These are phyloP conservation scores for Numenius phaeopus DNA, from an alignment of 2,797 vertebrate species.

Conservation along the genomic window DNA sequence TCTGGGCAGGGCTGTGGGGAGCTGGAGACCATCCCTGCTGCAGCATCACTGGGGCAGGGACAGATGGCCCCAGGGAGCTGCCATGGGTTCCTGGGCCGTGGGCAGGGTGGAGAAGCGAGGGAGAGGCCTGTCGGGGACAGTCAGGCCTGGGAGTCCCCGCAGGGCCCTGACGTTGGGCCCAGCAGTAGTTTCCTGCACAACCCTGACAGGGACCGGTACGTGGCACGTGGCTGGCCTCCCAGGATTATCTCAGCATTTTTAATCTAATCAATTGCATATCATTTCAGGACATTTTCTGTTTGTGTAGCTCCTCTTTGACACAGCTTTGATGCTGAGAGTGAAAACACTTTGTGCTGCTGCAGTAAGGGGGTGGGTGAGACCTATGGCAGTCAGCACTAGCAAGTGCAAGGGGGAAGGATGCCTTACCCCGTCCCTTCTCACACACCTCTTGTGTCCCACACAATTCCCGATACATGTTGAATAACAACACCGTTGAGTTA, in stretches of 20 bases:
- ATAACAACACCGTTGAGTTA: background rate
- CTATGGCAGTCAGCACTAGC: background rate
- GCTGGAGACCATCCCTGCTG: too few relatives aligned
- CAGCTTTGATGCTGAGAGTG: background rate
- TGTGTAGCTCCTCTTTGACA: background rate
- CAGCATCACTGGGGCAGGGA: background rate
- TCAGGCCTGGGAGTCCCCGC: background rate
- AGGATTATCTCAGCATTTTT: background rate
- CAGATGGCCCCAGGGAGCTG: background rate
- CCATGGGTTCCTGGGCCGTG: background rate
- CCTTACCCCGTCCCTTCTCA: background rate
- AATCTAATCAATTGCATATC: background rate
- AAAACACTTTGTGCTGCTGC: background rate
- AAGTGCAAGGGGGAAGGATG: background rate
- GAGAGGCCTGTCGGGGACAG: background rate
- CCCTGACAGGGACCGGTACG: rapidly evolving
- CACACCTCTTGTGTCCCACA: background rate
- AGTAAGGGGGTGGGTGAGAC: background rate
- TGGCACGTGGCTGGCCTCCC: background rate
- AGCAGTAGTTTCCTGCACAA: background rate
- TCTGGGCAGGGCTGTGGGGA: background rate
- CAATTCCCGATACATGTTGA: background rate
- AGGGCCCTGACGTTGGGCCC: too few relatives aligned
- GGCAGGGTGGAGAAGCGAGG: too few relatives aligned
- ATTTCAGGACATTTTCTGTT: background rate